Evolutionary conservation across 1,140 invertebrate species (phyloP), one percentile per base, ranked within the genome.

Genomic region (Protaetia brevitarsis): DNA sequence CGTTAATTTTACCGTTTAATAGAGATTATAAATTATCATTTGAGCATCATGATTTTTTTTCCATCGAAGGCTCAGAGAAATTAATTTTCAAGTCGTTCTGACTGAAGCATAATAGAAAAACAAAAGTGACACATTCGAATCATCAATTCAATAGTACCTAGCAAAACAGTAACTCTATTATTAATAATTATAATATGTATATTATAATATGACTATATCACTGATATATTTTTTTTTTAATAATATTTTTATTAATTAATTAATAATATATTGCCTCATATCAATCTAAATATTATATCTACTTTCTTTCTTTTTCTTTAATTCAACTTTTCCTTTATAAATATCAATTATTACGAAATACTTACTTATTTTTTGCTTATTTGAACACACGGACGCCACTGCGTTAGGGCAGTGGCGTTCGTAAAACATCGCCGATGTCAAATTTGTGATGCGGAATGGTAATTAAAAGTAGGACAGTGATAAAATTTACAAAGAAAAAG

Each of bases 271-370:
- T 51, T 51, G 41, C 41, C 41, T 51, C 41, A 51, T 51, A 51
- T 51, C 41, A 19, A 51, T 37, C 6, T 23, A 23, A 51, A 51
- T 51, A 51, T 51, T 19, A 16, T 51, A 51, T 23, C 19, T 45
- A n/a, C n/a, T 45, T 45, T 45, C 7, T 51, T 51, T 51, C 26
- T 23, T 23, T 51, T 34, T 34, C 13, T 11, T 11, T 34, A 11
- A n/a, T 34, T 51, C 41, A 51, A 51, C 41, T 51, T 51, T 51
- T 51, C 41, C 41, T 51, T 51, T 51, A 51, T 51, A 51, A 51
- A 51, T 51, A 51, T 23, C 26, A 23, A 51, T 10, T 51, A 51
- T 51, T 51, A 51, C 19, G 41, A 16, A 23, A 51, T 7, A 23
- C 41, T 23, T 51, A 51, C 41, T 23, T 51, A 23, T 34, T 23